These are phyloP conservation scores for Gorsachius magnificus DNA, from an alignment of 2,797 vertebrate species.

Conservation along the genomic window DNA sequence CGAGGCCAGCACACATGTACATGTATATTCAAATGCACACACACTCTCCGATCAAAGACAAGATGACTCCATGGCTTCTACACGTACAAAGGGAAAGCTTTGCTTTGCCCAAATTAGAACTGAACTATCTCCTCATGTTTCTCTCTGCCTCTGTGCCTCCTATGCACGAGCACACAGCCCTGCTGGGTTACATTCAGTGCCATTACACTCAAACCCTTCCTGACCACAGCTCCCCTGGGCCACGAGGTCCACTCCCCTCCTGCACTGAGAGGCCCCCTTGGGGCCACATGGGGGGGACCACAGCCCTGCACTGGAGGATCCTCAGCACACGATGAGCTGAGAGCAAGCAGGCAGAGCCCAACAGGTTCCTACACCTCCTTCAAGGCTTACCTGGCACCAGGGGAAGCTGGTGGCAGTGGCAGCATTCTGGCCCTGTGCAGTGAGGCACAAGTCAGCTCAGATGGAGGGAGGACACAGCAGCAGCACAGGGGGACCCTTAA, in stretches of 20 bases:
- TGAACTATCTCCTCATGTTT: not conserved
- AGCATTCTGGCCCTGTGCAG: not conserved
- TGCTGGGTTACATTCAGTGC: not conserved
- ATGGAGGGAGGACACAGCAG: not conserved
- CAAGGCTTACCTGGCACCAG: not conserved
- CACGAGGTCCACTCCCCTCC: not conserved
- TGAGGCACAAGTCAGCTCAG: not conserved
- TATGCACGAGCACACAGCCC: not conserved
- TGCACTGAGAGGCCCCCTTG: not conserved
- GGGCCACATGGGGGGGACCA: not conserved
- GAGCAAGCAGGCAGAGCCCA: not conserved
- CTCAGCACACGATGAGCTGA: not conserved
- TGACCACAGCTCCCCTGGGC: not conserved
- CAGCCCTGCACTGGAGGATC: not conserved
- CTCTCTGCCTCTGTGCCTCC: not conserved
- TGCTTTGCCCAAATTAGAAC: not conserved
- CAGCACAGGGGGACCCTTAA: not conserved
- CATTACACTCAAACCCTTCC: not conserved
- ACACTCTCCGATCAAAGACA: not conserved
- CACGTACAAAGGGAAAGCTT: not conserved
- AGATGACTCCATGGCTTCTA: not conserved
- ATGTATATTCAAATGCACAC: not conserved
- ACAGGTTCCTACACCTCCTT: rapidly evolving
- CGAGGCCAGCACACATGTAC: not conserved
- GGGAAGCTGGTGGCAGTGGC: not conserved